Evolutionary conservation across 1,140 invertebrate genomes (phyloP), one percentile per base, ranked within the genome.

Genomic region (Drosophila sproati): DNA sequence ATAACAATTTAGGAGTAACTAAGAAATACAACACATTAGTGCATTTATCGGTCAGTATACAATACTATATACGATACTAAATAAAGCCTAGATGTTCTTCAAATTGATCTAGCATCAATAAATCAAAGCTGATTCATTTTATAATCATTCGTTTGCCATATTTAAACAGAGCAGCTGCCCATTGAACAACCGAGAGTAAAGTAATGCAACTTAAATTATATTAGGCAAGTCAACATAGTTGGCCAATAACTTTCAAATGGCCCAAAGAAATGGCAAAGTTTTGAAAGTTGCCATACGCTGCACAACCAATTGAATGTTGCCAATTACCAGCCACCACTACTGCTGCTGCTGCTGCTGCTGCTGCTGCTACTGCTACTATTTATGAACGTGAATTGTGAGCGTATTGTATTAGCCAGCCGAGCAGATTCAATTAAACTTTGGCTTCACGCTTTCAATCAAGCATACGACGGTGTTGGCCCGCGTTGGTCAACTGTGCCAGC

Each of bases 371-470:
- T 41, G 6, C 39, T 2, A 41, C 6, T n/a, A n/a, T 8, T 43
- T 43, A 43, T 43, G 10, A n/a, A 43, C 10, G 8, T 41, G 2
- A 47, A 39, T 35, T 55, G 10, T n/a, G 29, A 50, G 34, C 28
- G n/a, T 12, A 8, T 35, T 55, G 51, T 78, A 75, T 68, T 47
- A 12, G 70, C 55, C 50, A 54, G 55, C 39, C 48, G 41, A 34
- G 67, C 57, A 82, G 68, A 82, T 87, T 87, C 83, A 87, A 87
- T 87, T 87, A 87, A 87, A 88, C 83, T 87, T 88, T 88, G 73
- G 57, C 83, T 87, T 83, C 80, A 80, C 83, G 83, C 83, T 88
- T 88, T 83, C 77, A 66, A 89, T 88, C 80, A 72, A 76, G 60
- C 60, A 76, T 72, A 75, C 73, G 67, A 70, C 67, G 67, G 67